Evolutionary conservation across 1,140 invertebrate species (phyloP), one percentile per base, ranked within the genome.

Genomic region (Helicorthomorpha holstii): DNA sequence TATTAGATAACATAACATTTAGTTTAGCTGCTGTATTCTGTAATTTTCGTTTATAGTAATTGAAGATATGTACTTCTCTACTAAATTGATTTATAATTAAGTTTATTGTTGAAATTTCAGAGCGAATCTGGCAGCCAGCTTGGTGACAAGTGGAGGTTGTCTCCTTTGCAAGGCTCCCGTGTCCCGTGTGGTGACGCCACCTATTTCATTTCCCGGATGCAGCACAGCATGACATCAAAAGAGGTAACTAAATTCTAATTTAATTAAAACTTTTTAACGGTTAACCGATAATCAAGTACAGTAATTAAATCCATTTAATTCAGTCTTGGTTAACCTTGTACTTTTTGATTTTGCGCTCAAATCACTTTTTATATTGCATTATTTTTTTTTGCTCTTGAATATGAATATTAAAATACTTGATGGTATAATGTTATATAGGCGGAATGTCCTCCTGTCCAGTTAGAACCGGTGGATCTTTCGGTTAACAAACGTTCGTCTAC

Each of bases 401-500:
- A 34, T 34, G 29, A 34, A 7, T n/a, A n/a, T n/a, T n/a, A n/a
- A n/a, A n/a, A n/a, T n/a, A n/a, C n/a, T n/a, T n/a, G 16, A 46
- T 53, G 25, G 16, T 27, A 27, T 25, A 42, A 25, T 54, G 27
- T 54, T 10, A 53, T 48, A 16, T 55, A 68, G 64, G 66, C 65
- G 50, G 65, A 66, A 57, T 66, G 65, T 56, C 66, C 66, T 25
- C 67, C 67, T n/a, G 61, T 67, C 25, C 67, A 69, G 57, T 64
- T 67, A 58, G 67, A 69, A 54, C 67, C 67, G 7, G 67, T 69
- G 48, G 67, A 69, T 56, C 59, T 69, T 41, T 67, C 64, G 19
- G 64, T 72, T 21, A 73, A 69, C 52, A 67, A 67, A 52, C 66
- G 64, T 29, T 59, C 59, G 7, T 64, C 62, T 27, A 59, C 63